A percentile compares a stretch with the other conserved stretches of the same genome.
phyloP scores from a whole-genome alignment of 2,113 vertebrate genomes.

The Meleagris gallopavo region DNA sequence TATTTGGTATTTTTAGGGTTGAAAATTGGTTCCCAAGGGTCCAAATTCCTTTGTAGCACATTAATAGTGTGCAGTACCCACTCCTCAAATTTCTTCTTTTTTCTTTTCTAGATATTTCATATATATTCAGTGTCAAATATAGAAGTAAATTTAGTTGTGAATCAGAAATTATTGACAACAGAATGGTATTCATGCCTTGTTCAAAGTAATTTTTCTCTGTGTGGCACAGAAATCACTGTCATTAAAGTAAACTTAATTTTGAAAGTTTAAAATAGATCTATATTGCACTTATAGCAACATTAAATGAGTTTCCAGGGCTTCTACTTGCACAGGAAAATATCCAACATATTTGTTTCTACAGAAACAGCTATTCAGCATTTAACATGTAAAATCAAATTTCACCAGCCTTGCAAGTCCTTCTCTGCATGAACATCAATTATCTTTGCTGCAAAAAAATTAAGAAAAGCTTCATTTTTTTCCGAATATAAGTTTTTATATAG shows the following conservation, averaged over 20 bases:
- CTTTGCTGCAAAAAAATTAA: background rate
- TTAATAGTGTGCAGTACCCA: background rate
- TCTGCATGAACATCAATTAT: background rate
- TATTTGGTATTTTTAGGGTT: conserved; percentile 43
- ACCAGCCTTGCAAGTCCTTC: background rate
- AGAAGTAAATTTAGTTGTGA: conserved; percentile 20
- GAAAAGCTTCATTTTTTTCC: background rate
- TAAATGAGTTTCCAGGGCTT: conserved; percentile 11
- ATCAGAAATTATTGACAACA: conserved; percentile 24
- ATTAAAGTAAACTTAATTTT: conserved; percentile 44
- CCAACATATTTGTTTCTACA: background rate
- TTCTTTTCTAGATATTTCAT: background rate
- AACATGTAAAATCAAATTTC: background rate
- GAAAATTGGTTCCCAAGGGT: conserved; percentile 53
- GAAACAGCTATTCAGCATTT: background rate
- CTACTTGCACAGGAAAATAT: background rate
- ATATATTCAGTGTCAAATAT: conserved; percentile 45
- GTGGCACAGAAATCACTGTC: background rate
- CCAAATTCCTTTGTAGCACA: background rate
- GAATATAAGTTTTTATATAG: background rate
- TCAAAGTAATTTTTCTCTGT: background rate
- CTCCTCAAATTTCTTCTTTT: background rate
- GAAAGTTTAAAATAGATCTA: conserved; percentile 18
- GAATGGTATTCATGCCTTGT: background rate
- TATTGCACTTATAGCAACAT: conserved; percentile 23